phyloP scores from a whole-genome alignment of 2,113 vertebrate genomes.

The Heterotis niloticus region DNA sequence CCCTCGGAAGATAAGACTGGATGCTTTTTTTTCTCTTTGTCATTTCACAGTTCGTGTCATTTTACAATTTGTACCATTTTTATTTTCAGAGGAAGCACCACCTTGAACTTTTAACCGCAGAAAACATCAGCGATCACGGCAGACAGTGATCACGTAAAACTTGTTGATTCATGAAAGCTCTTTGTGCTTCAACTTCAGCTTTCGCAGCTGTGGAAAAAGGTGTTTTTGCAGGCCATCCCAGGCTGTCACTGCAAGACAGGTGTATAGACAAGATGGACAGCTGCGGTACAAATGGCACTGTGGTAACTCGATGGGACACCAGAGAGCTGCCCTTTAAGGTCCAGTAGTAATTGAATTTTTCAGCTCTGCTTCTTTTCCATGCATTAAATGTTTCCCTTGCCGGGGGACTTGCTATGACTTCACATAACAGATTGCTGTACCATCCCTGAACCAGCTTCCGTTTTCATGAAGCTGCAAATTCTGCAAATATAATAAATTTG shows the following conservation, averaged over 20 bases:
- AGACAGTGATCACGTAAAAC: background rate
- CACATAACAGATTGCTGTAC: background rate
- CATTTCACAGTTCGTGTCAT: too few relatives aligned
- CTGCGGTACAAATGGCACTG: background rate
- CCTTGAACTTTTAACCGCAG: too few relatives aligned
- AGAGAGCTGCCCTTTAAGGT: background rate
- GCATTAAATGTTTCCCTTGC: background rate
- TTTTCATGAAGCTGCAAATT: background rate
- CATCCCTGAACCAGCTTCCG: background rate
- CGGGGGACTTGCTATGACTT: background rate
- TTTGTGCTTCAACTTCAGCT: too few relatives aligned
- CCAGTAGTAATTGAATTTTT: background rate
- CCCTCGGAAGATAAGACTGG: too few relatives aligned
- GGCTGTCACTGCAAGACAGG: background rate
- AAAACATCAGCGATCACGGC: too few relatives aligned
- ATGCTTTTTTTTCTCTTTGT: too few relatives aligned
- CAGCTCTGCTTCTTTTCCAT: background rate
- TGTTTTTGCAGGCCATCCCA: background rate
- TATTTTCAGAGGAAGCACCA: too few relatives aligned
- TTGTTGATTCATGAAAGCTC: background rate
- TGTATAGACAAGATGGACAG: background rate
- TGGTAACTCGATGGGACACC: background rate
- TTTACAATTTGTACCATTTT: too few relatives aligned
- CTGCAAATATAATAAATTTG: background rate
- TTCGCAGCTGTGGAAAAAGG: background rate